These are phyloP conservation scores for Lasioglossum marginatum DNA, from an alignment of 2,888 invertebrate genomes.

Conservation along the genomic window DNA sequence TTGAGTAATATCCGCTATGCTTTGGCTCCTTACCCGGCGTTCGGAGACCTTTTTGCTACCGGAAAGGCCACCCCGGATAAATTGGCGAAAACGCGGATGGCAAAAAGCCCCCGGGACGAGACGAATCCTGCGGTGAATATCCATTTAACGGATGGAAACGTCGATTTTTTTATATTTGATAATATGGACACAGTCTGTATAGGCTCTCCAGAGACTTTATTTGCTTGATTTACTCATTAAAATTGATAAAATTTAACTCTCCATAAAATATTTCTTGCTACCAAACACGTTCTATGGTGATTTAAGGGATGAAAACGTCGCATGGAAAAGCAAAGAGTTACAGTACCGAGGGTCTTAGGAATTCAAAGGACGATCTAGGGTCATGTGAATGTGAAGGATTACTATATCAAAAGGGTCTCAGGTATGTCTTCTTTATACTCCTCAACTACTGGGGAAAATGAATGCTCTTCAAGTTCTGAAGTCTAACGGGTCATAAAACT, in stretches of 20 bases:
- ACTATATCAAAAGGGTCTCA: background rate
- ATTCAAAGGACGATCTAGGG: background rate
- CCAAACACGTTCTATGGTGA: too few relatives aligned
- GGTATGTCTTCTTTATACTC: background rate
- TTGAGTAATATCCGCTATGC: conserved; percentile 67
- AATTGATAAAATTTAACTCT: too few relatives aligned
- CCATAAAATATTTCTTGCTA: too few relatives aligned
- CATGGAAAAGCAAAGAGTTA: background rate
- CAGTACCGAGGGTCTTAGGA: background rate
- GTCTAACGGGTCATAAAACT: background rate
- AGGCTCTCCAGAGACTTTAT: too few relatives aligned
- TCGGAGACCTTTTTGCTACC: conserved; percentile 46
- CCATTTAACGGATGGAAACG: background rate
- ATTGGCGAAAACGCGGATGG: conserved; percentile 25
- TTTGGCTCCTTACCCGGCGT: conserved; percentile 43
- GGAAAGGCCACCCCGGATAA: conserved; percentile 27
- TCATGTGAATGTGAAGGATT: background rate
- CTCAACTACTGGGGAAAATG: background rate
- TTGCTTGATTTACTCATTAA: too few relatives aligned
- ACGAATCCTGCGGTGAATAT: background rate
- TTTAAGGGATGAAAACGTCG: too few relatives aligned
- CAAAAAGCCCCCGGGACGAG: background rate
- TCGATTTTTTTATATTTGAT: background rate
- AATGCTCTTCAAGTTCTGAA: background rate
- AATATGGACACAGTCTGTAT: too few relatives aligned